Base-by-base conservation (phyloP, 2,888 invertebrate species). In the Entomobrya proxima region DNA sequence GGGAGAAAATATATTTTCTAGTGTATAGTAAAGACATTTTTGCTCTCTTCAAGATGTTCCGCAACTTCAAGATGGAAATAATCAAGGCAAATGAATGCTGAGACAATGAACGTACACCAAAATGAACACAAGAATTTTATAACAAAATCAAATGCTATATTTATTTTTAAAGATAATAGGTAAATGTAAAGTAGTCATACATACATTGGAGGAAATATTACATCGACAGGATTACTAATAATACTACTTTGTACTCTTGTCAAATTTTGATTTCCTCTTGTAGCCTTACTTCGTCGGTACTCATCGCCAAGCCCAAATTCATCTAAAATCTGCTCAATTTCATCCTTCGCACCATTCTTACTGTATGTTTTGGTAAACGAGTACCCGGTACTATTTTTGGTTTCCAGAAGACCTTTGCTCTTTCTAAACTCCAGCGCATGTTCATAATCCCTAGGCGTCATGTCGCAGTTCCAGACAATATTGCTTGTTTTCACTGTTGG, bases 391-490 rank as follows among this genome's bases (percentile, higher is more conserved):
- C 6, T 67, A 13, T 9, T 21, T 7, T 40, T 67, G 1, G 2
- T 67, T 2, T 61, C n/a, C 15, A 6, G 1, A 4, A 40, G 13
- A 40, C 40, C 7, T 21, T n/a, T 32, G 24, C 35, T n/a, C 6
- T 64, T 64, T 24, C 72, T 35, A 44, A 55, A 69, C 11, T 72
- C 40, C 58, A 74, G 37, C 0, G 81, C 72, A 1, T 47, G 58
- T n/a, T 72, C 72, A 58, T 30, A 82, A 61, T 82, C 82, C 0
- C n/a, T 11, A 15, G 82, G 82, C 7, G 58, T 74, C 82, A 82
- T 74, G 1, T 82, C 82, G 21, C 82, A 82, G 9, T 64, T 1
- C 75, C 75, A 72, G 24, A 44, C 55, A 18, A 55, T 80, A 35
- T 47, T 82, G 2, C 50, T 6, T 6, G 44, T 44, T n/a, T 44